Evolutionary conservation across 2,797 vertebrate genomes (phyloP).

Genomic region (Rhinatrema bivittatum): DNA sequence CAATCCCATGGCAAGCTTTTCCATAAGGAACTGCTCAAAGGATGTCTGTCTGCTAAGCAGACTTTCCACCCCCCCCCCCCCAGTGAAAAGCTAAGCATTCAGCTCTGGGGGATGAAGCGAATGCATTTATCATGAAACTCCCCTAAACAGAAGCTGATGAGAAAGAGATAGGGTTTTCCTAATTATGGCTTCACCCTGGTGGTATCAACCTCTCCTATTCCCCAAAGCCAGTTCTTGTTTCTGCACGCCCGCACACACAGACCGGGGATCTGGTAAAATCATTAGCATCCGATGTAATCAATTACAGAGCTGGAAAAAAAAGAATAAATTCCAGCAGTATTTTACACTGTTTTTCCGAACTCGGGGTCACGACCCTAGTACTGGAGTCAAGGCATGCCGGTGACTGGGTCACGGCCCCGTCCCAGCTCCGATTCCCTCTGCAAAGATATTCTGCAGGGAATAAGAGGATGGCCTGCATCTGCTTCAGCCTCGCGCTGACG

Average conservation of each 20-base stretch:
- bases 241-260: constrained; percentile 6
- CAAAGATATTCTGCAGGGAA: too few species aligned
- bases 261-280: constrained; percentile 17
- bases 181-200: constrained; percentile 14
- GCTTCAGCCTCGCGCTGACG: too few species aligned
- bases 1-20: background rate
- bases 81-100: fast-evolving
- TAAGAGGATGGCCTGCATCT: too few species aligned
- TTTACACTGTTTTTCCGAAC: too few species aligned
- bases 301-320: constrained; percentile 16
- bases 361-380: too few species aligned
- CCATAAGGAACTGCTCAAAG: background rate
- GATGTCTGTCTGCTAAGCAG: background rate
- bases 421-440: too few species aligned
- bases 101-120: fast-evolving
- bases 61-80: background rate
- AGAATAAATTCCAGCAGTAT: too few species aligned
- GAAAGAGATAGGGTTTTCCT: constrained; percentile 21
- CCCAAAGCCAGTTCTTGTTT: constrained; percentile 31
- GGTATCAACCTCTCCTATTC: too few species aligned
- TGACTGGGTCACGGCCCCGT: too few species aligned
- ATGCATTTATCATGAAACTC: background rate
- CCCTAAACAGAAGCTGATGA: background rate
- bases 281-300: constrained; percentile 12
- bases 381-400: too few species aligned